phyloP scores from a whole-genome alignment of 2,797 vertebrate species.

The Phrynocephalus forsythii region DNA sequence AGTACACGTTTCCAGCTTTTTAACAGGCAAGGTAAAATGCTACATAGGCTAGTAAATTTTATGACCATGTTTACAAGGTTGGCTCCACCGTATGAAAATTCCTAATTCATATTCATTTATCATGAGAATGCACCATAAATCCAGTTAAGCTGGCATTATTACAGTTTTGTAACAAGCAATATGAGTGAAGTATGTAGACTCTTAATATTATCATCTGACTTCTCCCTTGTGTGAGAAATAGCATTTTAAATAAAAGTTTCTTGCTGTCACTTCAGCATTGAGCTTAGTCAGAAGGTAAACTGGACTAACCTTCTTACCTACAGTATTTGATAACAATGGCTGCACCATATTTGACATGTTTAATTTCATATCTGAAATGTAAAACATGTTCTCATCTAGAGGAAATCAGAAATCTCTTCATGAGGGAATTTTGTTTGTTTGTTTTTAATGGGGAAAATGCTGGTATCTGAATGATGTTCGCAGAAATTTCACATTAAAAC shows the following conservation, averaged over 20 bases:
- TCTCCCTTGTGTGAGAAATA: neutral
- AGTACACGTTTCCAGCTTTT: neutral
- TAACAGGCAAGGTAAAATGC: too few relatives aligned
- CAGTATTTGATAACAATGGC: neutral
- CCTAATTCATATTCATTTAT: neutral
- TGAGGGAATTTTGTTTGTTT: neutral
- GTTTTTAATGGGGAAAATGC: neutral
- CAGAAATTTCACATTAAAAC: too few relatives aligned
- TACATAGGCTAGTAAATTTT: neutral
- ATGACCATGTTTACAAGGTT: neutral
- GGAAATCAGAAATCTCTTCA: neutral
- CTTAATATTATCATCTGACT: neutral
- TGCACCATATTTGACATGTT: neutral
- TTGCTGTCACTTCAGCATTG: slow-evolving; percentile 3
- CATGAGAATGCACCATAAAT: neutral
- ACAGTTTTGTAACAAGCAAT: slow-evolving; percentile 7
- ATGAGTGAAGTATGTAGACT: neutral
- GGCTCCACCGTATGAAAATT: neutral
- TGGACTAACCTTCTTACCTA: neutral
- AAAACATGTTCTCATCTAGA: neutral
- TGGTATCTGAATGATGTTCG: neutral
- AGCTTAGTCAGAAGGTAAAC: neutral
- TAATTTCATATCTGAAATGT: neutral
- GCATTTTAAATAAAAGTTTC: slow-evolving; percentile 3
- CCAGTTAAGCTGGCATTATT: neutral